Base-by-base conservation (phyloP, 2,888 invertebrate genomes). In the Synergus itoensis region DNA sequence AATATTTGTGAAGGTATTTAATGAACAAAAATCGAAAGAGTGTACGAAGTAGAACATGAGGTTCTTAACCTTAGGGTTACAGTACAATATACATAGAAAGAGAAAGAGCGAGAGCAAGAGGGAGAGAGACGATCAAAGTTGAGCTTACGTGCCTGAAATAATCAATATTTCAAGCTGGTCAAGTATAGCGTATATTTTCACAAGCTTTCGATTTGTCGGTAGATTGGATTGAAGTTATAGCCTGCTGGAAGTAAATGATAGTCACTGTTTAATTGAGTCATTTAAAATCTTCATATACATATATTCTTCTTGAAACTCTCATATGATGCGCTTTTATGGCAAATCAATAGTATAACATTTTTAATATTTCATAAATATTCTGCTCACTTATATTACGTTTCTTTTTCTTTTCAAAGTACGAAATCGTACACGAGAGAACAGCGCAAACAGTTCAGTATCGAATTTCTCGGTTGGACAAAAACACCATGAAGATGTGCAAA, bases 31-130 rank as follows among this genome's bases (percentile, higher is more conserved):
- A 86, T 87, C 86, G 86, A 86, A 86, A 85, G 81, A 79, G 82
- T 83, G 3, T 36, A 82, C 84, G 82, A 90, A 90, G 84, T 89
- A 83, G 90, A 89, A 81, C 90, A 87, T 80, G 87, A 90, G 91
- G 91, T 91, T 90, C 90, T 91, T 91, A 87, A 91, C 91, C 91
- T 85, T 77, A 77, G 64, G 3, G 73, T 53, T 48, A 14, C 36
- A 73, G 45, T 73, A 73, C 21, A 73, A 14, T 45, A 36, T 45
- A 21, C 78, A 62, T 62, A 64, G 64, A 64, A 16, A 64, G 36
- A 36, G 36, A 36, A 36, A 36, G 36, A 36, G 36, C 36, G 36
- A 36, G 36, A 36, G 36, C 36, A 7, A 64, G 64, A 64, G 64
- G 40, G 64, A 64, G 64, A 64, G 40, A 64, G n/a, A 64, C 80